Evolutionary conservation across 2,797 vertebrate genomes (phyloP).

Genomic region (Ammospiza maritima): DNA sequence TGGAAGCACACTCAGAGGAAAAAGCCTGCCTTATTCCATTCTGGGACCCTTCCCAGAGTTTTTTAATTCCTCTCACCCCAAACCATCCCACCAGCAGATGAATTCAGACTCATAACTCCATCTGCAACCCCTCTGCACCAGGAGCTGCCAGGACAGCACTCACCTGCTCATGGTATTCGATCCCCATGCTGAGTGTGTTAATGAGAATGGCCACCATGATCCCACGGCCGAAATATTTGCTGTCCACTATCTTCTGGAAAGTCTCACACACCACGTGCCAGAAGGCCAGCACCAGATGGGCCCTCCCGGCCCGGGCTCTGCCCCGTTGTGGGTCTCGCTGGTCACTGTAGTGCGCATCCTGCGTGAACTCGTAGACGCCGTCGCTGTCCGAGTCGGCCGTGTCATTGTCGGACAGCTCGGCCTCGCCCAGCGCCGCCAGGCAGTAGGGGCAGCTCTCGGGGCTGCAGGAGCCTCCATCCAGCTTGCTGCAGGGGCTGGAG

Average conservation of each 20-base stretch:
- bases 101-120: rapidly evolving
- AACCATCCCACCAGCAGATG: rapidly evolving
- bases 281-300: constrained; percentile 80
- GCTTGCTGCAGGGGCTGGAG: constrained; percentile 82
- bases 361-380: constrained; percentile 91
- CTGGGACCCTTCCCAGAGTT: background rate
- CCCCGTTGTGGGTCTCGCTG: constrained; percentile 78
- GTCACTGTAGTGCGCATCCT: constrained; percentile 86
- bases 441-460: constrained; percentile 93
- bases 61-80: background rate
- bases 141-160: background rate
- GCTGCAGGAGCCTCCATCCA: constrained; percentile 83
- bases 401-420: constrained; percentile 83
- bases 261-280: constrained; percentile 94
- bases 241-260: constrained; percentile 90
- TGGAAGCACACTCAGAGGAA: background rate
- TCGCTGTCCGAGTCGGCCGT: constrained; percentile 91
- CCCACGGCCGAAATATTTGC: constrained; percentile 90
- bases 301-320: constrained; percentile 75
- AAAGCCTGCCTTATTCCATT: background rate
- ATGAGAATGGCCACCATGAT: constrained; percentile 94
- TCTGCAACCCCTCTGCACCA: rapidly evolving
- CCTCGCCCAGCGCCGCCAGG: constrained; percentile 80
- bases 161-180: constrained; percentile 92
- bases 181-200: constrained; percentile 92